Evolutionary conservation across 37 sponge, comb jelly and placozoan genomes (phyloP), one percentile per base, ranked within the genome.

Genomic region (Ianthella basta): DNA sequence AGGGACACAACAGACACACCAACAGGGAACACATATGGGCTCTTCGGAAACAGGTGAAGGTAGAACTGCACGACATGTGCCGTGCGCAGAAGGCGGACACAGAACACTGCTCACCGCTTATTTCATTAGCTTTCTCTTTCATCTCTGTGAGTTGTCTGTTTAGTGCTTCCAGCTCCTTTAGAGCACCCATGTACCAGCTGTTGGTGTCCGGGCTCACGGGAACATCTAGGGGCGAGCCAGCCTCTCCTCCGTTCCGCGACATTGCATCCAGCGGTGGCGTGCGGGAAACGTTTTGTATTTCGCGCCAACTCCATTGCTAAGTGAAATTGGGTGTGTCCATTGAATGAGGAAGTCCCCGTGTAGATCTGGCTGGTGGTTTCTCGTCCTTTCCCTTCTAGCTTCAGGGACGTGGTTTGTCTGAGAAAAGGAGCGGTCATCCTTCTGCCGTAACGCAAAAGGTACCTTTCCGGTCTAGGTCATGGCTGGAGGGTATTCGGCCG

Each of bases 401-500:
- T 61, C 4, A 29, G 4, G 64, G 4, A 12, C 25, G 24, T 61
- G 4, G 64, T 3, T 61, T 4, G 10, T 10, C 4, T n/a, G 2
- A 61, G 29, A 10, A 61, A 4, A 27, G 64, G 24, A 61, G 13
- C 24, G 13, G 27, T 13, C 29, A 4, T 61, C 29, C 10, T 4
- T 10, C 24, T 10, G 64, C 12, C 10, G 2, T 4, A 61, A 44
- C 50, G 3, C 50, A 3, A 44, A 44, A 8, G 3, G 50, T 44
- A 10, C 50, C 50, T 44, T 8, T 10, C 50, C 50, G 8, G 50
- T 44, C 50, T 44, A 10, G 12, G 64, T 29, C 15, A 75, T 75
- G 78, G 6, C 44, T 24, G 37, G 78, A n/a, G 54, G 54, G n/a
- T 75, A 75, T 74, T 70, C 89, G 36, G 90, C 84, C 54, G 90